These are phyloP conservation scores for Prinia subflava DNA, from an alignment of 2,113 vertebrate genomes.

Conservation along the genomic window DNA sequence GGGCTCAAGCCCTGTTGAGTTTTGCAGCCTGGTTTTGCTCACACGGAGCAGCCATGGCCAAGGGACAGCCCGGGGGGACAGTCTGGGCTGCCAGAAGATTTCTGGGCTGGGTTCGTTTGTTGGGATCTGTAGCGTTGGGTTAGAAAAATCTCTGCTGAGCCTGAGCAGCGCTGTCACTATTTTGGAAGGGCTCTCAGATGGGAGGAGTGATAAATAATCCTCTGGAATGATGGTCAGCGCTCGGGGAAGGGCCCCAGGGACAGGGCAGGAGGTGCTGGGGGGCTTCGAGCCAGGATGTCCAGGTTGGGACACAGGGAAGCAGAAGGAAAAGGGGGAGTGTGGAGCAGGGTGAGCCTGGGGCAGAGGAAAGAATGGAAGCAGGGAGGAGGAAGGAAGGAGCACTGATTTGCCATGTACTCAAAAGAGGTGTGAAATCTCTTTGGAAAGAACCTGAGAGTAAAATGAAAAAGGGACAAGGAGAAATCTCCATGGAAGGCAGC, in stretches of 20 bases:
- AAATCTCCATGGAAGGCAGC: background rate
- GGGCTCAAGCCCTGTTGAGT: background rate
- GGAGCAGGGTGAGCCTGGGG: background rate
- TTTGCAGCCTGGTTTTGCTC: background rate
- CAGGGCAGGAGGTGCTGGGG: background rate
- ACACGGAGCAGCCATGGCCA: background rate
- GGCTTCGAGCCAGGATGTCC: background rate
- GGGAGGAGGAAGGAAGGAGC: background rate
- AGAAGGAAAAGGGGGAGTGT: background rate
- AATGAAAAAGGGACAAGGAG: background rate
- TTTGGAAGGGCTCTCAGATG: background rate
- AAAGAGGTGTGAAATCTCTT: background rate
- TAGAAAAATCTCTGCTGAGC: conserved; percentile 1
- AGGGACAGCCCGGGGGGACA: conserved; percentile 4
- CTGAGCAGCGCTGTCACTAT: background rate
- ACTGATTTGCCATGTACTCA: background rate
- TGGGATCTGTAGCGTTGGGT: background rate
- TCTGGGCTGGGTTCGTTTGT: background rate
- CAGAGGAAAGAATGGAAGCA: background rate
- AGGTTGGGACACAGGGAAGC: background rate
- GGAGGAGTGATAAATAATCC: background rate
- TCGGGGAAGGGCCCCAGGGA: background rate
- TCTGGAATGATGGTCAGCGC: background rate
- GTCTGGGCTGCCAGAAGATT: background rate
- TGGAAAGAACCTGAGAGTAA: background rate